Evolutionary conservation across 2,797 vertebrate genomes (phyloP).

Genomic region (Enteromius treurensis): DNA sequence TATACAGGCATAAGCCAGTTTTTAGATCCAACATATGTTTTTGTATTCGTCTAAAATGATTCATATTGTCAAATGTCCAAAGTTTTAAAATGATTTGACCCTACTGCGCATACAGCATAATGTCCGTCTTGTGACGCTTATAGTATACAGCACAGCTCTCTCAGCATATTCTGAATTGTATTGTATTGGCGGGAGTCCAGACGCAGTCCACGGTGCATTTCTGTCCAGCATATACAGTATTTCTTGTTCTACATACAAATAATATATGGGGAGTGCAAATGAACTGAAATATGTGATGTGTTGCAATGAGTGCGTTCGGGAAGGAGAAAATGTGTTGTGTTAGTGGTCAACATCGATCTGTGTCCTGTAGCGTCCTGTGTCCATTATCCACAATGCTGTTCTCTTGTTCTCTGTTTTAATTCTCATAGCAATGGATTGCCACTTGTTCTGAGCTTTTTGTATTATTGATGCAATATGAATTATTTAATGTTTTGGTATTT

Average conservation of each 20-base stretch:
- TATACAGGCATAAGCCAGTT: neutral
- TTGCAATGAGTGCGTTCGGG: neutral
- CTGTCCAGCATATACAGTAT: slow-evolving; percentile 16
- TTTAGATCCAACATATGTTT: neutral
- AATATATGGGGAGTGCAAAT: slow-evolving; percentile 16
- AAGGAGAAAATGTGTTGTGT: slow-evolving; percentile 6
- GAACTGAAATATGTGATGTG: neutral
- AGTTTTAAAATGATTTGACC: slow-evolving; percentile 9
- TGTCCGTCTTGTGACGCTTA: neutral
- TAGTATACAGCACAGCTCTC: neutral
- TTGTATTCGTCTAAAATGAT: neutral
- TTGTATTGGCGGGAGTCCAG: slow-evolving; percentile 23
- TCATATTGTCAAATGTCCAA: neutral
- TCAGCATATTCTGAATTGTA: slow-evolving; percentile 32
- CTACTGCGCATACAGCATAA: neutral
- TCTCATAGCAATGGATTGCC: neutral
- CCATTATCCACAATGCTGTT: neutral
- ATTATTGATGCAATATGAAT: neutral
- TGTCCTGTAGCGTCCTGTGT: neutral
- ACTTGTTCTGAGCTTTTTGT: neutral
- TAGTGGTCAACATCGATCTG: neutral
- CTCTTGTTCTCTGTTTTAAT: too few species aligned
- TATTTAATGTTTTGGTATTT: neutral
- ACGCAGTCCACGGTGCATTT: slow-evolving; percentile 10
- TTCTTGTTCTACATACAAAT: slow-evolving; percentile 29